phyloP scores from a whole-genome alignment of 1,140 invertebrate genomes.

The Papilio helenus region DNA sequence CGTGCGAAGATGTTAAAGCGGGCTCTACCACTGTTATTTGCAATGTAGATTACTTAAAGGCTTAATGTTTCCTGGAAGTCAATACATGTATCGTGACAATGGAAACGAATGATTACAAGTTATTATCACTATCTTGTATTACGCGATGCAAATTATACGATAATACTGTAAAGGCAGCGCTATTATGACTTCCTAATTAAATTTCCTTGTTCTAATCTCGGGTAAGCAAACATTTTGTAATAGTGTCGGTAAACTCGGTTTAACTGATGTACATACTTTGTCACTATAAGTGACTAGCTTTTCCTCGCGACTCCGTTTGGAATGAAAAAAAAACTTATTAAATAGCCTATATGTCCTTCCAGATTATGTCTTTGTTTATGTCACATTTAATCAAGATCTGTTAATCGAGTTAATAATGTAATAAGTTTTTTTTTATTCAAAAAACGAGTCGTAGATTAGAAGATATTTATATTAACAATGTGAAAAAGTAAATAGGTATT shows the following conservation, averaged over 20 bases:
- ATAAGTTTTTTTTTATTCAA: no score
- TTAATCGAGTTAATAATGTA: no score
- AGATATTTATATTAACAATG: background rate
- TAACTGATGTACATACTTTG: background rate
- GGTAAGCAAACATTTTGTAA: slow-evolving; percentile 3
- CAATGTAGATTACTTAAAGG: no score
- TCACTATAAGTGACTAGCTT: background rate
- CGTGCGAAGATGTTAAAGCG: no score
- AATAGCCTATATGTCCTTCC: no score
- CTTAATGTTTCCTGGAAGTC: no score
- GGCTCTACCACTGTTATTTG: no score
- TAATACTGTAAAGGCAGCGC: background rate
- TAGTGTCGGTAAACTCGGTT: slow-evolving; percentile 1
- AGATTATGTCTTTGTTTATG: no score
- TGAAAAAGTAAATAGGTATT: background rate
- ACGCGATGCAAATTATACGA: background rate
- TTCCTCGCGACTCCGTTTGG: no score
- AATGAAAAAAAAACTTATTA: no score
- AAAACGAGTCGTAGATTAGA: background rate
- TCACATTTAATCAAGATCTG: no score
- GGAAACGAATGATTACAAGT: background rate
- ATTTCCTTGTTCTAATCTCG: slow-evolving; percentile 12
- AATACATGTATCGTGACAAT: no score
- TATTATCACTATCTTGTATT: background rate
- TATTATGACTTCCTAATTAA: slow-evolving; percentile 8